A percentile compares a stretch with the other conserved stretches of the same genome.
phyloP scores from a whole-genome alignment of 2,888 invertebrate species.

The Noctua janthina region DNA sequence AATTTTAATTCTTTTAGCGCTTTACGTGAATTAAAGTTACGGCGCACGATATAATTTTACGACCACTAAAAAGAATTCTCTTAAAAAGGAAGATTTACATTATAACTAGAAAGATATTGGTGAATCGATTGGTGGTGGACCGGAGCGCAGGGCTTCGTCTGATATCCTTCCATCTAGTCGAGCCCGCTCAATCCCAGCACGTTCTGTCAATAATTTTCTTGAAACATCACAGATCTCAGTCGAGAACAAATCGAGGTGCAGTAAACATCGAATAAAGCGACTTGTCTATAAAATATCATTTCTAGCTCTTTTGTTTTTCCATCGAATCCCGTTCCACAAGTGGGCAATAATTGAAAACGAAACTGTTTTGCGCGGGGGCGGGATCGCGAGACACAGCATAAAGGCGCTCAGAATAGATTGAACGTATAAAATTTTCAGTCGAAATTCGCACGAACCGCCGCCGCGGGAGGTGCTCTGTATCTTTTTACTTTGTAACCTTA shows the following conservation, averaged over 20 bases:
- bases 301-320: constrained; percentile 88
- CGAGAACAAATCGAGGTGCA: constrained; percentile 87
- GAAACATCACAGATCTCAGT: constrained; percentile 87
- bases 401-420: constrained; percentile 90
- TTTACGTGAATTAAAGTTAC: constrained; percentile 83
- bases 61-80: constrained; percentile 78
- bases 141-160: constrained; percentile 74
- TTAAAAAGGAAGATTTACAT: constrained; percentile 74
- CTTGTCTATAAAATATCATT: constrained; percentile 90
- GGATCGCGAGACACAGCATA: constrained; percentile 88
- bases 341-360: constrained; percentile 91
- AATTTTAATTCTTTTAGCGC: constrained; percentile 86
- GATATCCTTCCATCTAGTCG: constrained; percentile 75
- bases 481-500: constrained; percentile 90
- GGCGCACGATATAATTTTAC: constrained; percentile 83
- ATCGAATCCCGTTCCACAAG: constrained; percentile 89
- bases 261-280: constrained; percentile 89
- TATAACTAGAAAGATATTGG: constrained; percentile 68
- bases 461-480: constrained; percentile 88
- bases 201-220: constrained; percentile 89
- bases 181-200: constrained; percentile 83
- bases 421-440: constrained; percentile 90
- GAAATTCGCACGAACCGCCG: constrained; percentile 89
- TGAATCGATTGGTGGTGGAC: constrained; percentile 73
- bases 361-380: constrained; percentile 87